Evolutionary conservation across 2,113 vertebrate genomes (phyloP), one percentile per base, ranked within the genome.

Genomic region (Gadus chalcogrammus): DNA sequence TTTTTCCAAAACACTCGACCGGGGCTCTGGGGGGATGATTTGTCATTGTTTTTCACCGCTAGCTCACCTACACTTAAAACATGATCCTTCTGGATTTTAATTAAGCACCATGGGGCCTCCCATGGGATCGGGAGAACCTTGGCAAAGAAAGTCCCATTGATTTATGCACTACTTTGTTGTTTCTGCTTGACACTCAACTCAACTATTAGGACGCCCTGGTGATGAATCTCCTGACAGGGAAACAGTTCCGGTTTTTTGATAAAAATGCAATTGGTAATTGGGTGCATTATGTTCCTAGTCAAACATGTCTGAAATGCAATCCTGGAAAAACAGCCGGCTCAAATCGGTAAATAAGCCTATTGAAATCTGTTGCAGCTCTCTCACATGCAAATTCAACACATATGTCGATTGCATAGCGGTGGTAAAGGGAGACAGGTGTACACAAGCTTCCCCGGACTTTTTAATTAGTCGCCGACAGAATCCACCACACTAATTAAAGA

Each of bases 1-100:
- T 84, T 82, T 81, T 62, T 84, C 74, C 75, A 89, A 87, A 90
- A 87, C 79, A 89, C 85, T 85, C 67, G 79, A 73, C 69, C 73
- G 85, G 87, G 84, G 87, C 90, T 89, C 82, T 71, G 68, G 87
- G 31, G 85, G 87, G 85, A 85, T 83, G 83, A 89, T 92, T 91
- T 90, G 90, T 91, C 90, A 91, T 90, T 91, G 89, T 92, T 92
- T 92, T 92, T 92, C 90, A 82, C 87, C 77, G 82, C 82, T 90
- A 74, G 76, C 85, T 92, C 90, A 91, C 88, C 91, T 91, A 86
- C 85, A 89, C 89, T 92, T 93, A 91, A 91, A 93, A 92, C 90
- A 88, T 87, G 91, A 92, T 92, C 89, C 90, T 92, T 88, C 89
- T 91, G 90, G 89, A 92, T 93, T 92, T 92, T 93, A 93, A 93